Base-by-base conservation (phyloP, 1,140 invertebrate genomes). In the Scaptomyza pallida region DNA sequence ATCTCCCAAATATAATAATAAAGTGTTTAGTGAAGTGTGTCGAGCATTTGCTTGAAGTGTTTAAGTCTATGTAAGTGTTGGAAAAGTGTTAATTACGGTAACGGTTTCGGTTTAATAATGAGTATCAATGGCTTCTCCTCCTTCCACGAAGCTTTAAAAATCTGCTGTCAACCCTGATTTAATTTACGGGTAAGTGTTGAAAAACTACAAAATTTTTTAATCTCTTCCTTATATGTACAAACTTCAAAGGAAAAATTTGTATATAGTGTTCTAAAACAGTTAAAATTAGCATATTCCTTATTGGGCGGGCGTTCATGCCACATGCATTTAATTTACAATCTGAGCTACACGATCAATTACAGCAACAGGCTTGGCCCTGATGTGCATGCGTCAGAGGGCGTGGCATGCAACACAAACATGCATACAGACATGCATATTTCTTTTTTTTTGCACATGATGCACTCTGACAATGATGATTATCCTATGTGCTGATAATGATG, bases 321-420 rank as follows among this genome's bases (percentile, higher is more conserved):
- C 45, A 23, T 12, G 52, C 26, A 47, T 17, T 19, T 54, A 37
- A 61, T 72, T 48, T 55, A 69, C 44, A 57, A 76, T 78, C 75
- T 56, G 51, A 50, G 37, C 56, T 55, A 72, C 63, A 62, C 54
- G 74, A 76, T 77, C 74, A 62, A 45, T 75, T 62, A 47, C 45
- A 75, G 50, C 12, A 37, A 75, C 56, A 51, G 57, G 43, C 51
- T 51, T 72, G 41, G 6, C 10, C 19, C 35, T 80, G 75, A 68
- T 47, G 72, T 57, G 72, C 33, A 72, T 76, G 72, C 72, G 72
- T 76, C 55, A 70, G 50, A 50, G 81, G 80, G 80, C 80, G 75
- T 76, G 72, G 51, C 67, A 37, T 37, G 33, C 50, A 19, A 12
- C 19, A 26, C n/a, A n/a, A n/a, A n/a, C n/a, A n/a, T n/a, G n/a